phyloP scores from a whole-genome alignment of 2,888 invertebrate genomes.

The Aporophyla nigra region DNA sequence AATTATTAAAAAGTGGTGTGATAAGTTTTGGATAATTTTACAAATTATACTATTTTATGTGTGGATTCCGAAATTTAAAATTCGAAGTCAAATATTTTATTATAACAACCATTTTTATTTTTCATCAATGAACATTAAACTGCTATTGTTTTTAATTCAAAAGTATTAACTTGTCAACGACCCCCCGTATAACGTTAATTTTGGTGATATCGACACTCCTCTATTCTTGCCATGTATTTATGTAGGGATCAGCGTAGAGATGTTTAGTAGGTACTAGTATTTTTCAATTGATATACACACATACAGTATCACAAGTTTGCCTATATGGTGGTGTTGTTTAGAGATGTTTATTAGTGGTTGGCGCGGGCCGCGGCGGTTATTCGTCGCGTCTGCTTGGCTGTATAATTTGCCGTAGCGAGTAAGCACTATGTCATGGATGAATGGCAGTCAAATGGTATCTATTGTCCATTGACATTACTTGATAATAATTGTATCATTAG shows the following conservation, averaged over 20 bases:
- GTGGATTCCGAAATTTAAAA: slow-evolving; percentile 88
- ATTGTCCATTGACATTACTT: slow-evolving; percentile 91
- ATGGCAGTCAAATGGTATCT: slow-evolving; percentile 90
- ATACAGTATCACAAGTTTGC: slow-evolving; percentile 88
- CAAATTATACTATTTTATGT: slow-evolving; percentile 91
- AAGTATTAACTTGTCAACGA: slow-evolving; percentile 74
- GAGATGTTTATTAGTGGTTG: slow-evolving; percentile 86
- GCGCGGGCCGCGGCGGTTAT: slow-evolving; percentile 80
- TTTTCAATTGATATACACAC: slow-evolving; percentile 89
- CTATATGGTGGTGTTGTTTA: slow-evolving; percentile 88
- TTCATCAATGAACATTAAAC: slow-evolving; percentile 74
- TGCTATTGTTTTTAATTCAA: slow-evolving; percentile 70
- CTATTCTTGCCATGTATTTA: slow-evolving; percentile 90
- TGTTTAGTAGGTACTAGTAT: slow-evolving; percentile 87
- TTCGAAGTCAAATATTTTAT: slow-evolving; percentile 82
- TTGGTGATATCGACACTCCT: slow-evolving; percentile 86
- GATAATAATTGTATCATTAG: slow-evolving; percentile 91
- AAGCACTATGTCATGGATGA: slow-evolving; percentile 87
- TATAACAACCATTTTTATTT: slow-evolving; percentile 72
- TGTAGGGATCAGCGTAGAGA: slow-evolving; percentile 88
- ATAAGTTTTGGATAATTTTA: slow-evolving; percentile 91
- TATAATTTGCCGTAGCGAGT: slow-evolving; percentile 89
- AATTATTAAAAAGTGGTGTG: slow-evolving; percentile 90
- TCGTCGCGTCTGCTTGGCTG: slow-evolving; percentile 84
- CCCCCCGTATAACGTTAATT: slow-evolving; percentile 77